Percentiles rank a stretch among this genome's conserved stretches.
phyloP scores from a whole-genome alignment of 2,113 vertebrate species.

The Cheilinus undulatus region DNA sequence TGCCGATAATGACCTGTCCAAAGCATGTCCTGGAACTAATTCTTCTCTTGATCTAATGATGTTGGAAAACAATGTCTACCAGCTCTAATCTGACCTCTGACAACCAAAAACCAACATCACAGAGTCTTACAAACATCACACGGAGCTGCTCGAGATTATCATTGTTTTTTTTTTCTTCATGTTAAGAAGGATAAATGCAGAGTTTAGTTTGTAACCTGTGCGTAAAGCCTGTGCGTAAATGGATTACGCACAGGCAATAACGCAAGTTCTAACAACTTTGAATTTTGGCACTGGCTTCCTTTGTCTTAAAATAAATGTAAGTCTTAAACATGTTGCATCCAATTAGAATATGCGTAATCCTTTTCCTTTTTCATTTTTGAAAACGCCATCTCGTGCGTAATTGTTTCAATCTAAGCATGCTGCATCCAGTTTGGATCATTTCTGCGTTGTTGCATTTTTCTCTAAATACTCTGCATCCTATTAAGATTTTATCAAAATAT shows the following conservation, averaged over 20 bases:
- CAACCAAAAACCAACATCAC: neutral
- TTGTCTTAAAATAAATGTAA: no score
- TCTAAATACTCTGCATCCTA: neutral
- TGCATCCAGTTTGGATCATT: neutral
- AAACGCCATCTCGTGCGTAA: neutral
- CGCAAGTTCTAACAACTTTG: no score
- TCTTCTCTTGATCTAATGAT: slow-evolving; percentile 33
- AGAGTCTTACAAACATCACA: neutral
- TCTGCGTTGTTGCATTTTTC: neutral
- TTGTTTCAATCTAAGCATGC: neutral
- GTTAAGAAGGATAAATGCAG: neutral
- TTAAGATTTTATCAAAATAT: neutral
- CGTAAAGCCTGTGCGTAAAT: neutral
- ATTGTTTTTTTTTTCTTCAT: neutral
- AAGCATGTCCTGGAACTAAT: slow-evolving; percentile 60
- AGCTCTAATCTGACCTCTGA: slow-evolving; percentile 15
- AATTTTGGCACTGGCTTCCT: no score
- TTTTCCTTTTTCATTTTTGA: no score
- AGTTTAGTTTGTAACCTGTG: neutral
- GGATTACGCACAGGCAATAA: no score
- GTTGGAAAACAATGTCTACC: slow-evolving; percentile 44
- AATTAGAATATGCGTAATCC: no score
- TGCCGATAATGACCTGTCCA: slow-evolving; percentile 64
- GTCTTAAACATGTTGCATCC: no score
- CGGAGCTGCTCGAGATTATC: neutral